phyloP scores from a whole-genome alignment of 2,888 invertebrate species.

The Lagria hirta region DNA sequence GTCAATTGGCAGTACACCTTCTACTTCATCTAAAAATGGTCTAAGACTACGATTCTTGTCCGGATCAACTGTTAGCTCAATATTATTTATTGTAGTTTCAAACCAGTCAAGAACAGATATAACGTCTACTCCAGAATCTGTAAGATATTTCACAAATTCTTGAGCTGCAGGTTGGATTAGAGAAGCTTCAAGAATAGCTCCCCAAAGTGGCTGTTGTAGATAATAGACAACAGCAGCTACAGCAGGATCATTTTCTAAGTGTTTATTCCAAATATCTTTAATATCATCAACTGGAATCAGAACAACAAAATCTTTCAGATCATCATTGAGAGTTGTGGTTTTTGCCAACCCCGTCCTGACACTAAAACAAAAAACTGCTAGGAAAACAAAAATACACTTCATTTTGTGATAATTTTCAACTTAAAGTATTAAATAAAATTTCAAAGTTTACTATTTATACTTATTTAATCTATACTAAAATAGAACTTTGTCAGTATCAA shows the following conservation, averaged over 20 bases:
- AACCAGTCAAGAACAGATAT: constrained; percentile 25
- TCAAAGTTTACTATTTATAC: too few relatives aligned
- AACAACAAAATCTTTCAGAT: constrained; percentile 24
- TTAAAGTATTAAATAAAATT: too few relatives aligned
- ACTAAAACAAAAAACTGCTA: too few relatives aligned
- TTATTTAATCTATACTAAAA: too few relatives aligned
- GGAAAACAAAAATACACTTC: too few relatives aligned
- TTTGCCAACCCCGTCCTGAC: too few relatives aligned
- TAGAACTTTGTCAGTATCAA: too few relatives aligned
- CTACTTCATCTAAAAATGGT: constrained; percentile 25
- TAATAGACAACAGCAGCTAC: constrained; percentile 34
- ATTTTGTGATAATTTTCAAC: too few relatives aligned
- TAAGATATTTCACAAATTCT: constrained; percentile 30
- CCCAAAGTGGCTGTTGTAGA: constrained; percentile 39
- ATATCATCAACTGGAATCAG: constrained; percentile 37
- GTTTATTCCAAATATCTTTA: constrained; percentile 31
- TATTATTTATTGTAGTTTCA: constrained; percentile 29
- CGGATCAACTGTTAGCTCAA: constrained; percentile 7
- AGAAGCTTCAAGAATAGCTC: constrained; percentile 29
- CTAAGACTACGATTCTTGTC: constrained; percentile 17
- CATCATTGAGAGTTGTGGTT: constrained; percentile 6
- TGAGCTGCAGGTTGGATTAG: constrained; percentile 25
- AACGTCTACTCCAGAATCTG: constrained; percentile 33
- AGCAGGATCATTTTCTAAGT: constrained; percentile 35
- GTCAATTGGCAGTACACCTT: constrained; percentile 24